phyloP scores from a whole-genome alignment of 2,888 invertebrate species.

The Polydrusus cervinus region DNA sequence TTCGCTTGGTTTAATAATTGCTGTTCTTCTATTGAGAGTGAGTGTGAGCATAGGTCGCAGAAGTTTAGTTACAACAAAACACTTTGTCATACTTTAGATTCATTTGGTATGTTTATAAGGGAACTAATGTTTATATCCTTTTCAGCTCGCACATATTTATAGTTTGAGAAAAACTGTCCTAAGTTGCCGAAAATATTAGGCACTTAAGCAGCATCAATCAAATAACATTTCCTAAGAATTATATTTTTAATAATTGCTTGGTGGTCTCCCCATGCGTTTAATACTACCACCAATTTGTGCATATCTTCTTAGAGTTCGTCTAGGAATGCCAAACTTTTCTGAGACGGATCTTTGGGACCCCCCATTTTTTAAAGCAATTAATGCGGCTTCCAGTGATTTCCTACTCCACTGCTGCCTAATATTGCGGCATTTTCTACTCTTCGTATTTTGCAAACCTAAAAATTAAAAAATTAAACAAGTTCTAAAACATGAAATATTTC shows the following conservation, averaged over 20 bases:
- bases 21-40: no score
- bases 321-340: not conserved
- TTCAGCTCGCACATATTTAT: no score
- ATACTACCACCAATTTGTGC: not conserved
- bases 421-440: not conserved
- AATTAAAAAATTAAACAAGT: not conserved
- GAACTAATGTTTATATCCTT: no score
- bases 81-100: no score
- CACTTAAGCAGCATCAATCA: no score
- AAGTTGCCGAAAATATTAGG: no score
- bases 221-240: no score
- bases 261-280: not conserved
- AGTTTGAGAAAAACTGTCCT: no score
- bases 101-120: no score
- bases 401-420: not conserved
- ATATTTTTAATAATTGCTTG: not conserved
- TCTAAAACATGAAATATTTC: not conserved
- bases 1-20: no score
- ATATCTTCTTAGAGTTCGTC: constrained; percentile 4
- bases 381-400: not conserved
- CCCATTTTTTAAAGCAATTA: not conserved
- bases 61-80: no score
- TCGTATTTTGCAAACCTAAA: not conserved
- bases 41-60: no score
- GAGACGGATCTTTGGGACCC: not conserved